Evolutionary conservation across 2,113 vertebrate genomes (phyloP).

Genomic region (Odontesthes bonariensis): DNA sequence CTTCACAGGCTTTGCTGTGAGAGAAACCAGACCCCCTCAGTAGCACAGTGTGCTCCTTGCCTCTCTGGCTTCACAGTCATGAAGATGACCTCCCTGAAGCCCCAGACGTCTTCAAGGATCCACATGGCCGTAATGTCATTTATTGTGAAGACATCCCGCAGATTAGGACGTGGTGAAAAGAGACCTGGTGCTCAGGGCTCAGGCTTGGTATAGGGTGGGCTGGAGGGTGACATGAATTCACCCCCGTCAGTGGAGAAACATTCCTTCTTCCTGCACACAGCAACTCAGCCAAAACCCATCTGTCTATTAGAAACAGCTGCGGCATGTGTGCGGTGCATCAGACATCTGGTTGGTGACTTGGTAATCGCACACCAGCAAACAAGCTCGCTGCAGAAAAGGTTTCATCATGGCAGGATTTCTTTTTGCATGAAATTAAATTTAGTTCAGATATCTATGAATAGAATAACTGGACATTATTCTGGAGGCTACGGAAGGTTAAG

Average conservation of each 20-base stretch:
- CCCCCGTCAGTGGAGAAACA: conserved; percentile 37
- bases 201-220: conserved; percentile 18
- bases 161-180: conserved; percentile 25
- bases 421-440: not conserved
- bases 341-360: conserved; percentile 61
- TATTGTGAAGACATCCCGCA: conserved; percentile 38
- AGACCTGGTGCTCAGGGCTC: conserved; percentile 31
- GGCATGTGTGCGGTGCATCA: conserved; percentile 44
- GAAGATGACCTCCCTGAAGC: conserved; percentile 52
- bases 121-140: conserved; percentile 58
- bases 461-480: not conserved
- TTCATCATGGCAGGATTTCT: not conserved
- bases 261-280: conserved; percentile 51
- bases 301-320: conserved; percentile 69
- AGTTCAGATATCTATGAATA: not conserved
- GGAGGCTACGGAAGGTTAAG: not conserved
- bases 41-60: conserved; percentile 53
- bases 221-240: conserved; percentile 44
- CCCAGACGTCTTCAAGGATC: conserved; percentile 31
- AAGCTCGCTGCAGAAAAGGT: conserved; percentile 31
- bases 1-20: conserved; percentile 46
- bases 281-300: conserved; percentile 61
- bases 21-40: conserved; percentile 68
- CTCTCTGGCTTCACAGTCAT: conserved; percentile 42
- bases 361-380: conserved; percentile 37